Base-by-base conservation (phyloP, 2,888 invertebrate genomes). In the Ischnus inquisitorius region DNA sequence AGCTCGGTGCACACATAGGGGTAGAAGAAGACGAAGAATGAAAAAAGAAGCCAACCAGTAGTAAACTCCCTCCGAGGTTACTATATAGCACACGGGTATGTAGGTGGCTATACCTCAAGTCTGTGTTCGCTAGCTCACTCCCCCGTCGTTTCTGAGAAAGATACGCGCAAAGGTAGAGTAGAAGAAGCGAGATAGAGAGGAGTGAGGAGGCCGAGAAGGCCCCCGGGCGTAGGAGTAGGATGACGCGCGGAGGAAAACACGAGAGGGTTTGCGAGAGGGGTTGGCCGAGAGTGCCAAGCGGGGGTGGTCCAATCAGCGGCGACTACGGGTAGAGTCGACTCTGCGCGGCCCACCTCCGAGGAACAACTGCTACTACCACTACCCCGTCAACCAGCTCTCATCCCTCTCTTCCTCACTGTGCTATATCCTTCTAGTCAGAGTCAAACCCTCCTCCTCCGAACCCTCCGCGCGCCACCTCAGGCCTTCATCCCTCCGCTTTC, bases 261-360 rank as follows among this genome's bases (percentile, higher is more conserved):
- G 57, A 60, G 57, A 81, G 85, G 86, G 78, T 87, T 82, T 60
- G 62, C 54, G 69, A 88, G 90, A 89, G 90, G 90, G 90, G 88
- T 77, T 88, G 88, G 88, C 88, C 89, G 90, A 83, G 90, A 89
- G 89, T 88, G 87, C 87, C 79, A 86, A 79, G 86, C 89, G 89
- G 90, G 91, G 92, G 91, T 91, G 91, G 92, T 92, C 93, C 93
- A 93, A 93, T 93, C 92, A 92, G 92, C 91, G 91, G 86, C 90
- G 89, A 89, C 89, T 89, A 89, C 89, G 91, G 92, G 90, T 91
- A 90, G 34, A 34, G 91, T 91, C 92, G 92, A 88, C 85, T 82
- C 10, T 60, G 91, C 89, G 89, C 87, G 88, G 89, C 90, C 91
- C 88, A 88, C 88, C 89, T 84, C 80, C 79, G 57, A 64, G 78